Evolutionary conservation across 2,113 vertebrate species (phyloP).

Genomic region (Bujurquina vittata): DNA sequence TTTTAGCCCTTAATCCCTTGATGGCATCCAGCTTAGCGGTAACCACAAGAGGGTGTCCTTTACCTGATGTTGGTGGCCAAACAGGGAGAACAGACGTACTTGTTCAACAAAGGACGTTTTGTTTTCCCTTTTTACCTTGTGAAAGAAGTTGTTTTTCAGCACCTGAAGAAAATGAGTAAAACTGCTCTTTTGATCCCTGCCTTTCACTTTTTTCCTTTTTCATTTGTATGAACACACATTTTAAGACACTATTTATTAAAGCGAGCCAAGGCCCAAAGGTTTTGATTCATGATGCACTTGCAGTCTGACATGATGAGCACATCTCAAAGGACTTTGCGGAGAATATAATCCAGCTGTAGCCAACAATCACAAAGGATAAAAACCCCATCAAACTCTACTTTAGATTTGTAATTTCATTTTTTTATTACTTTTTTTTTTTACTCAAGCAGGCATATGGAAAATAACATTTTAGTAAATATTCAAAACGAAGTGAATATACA

Average conservation of each 20-base stretch:
- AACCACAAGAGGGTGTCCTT: constrained; percentile 71
- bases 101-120: not conserved
- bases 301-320: not conserved
- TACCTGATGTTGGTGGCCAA: constrained; percentile 18
- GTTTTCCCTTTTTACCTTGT: not conserved
- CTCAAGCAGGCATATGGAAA: constrained; percentile 32
- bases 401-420: constrained; percentile 15
- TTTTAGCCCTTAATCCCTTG: constrained; percentile 16
- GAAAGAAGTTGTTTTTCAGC: not conserved
- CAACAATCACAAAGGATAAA: not conserved
- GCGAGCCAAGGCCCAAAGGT: not conserved
- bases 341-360: not conserved
- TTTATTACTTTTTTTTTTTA: not conserved
- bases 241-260: constrained; percentile 4
- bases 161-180: not conserved
- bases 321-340: not conserved
- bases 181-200: not conserved
- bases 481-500: not conserved
- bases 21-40: constrained; percentile 2
- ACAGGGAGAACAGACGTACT: not conserved
- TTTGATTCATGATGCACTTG: not conserved
- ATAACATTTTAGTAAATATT: constrained; percentile 28
- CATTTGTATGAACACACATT: not conserved
- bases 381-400: not conserved
- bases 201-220: not conserved